Conservation (phyloP, 2,888 invertebrate species). For the Acleris laterana region DNA sequence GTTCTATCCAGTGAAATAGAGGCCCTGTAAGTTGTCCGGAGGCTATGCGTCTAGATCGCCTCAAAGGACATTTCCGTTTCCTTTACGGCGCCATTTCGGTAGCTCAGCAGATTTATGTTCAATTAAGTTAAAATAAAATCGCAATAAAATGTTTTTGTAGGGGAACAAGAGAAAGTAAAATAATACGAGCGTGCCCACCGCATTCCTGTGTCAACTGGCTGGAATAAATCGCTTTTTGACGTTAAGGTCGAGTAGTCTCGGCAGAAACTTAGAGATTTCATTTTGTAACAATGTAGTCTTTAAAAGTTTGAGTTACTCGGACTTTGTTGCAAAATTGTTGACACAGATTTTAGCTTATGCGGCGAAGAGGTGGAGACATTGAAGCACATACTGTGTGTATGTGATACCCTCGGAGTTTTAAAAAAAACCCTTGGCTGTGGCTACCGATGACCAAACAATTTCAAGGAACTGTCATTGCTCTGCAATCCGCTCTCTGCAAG, state of each 20-base stretch:
- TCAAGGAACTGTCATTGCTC: no score
- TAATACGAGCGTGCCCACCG: slow-evolving; percentile 9
- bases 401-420: no score
- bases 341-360: no score
- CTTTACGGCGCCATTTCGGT: slow-evolving; percentile 15
- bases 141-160: slow-evolving; percentile 24
- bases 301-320: neutral
- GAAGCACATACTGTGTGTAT: no score
- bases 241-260: slow-evolving; percentile 1
- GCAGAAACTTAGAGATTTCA: slow-evolving; percentile 12
- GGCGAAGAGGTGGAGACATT: no score
- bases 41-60: slow-evolving; percentile 10
- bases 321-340: no score
- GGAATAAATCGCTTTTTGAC: slow-evolving; percentile 32
- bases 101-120: slow-evolving; percentile 25
- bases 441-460: no score
- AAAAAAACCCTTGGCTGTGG: no score
- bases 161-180: slow-evolving; percentile 19
- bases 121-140: slow-evolving; percentile 34
- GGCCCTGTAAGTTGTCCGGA: neutral
- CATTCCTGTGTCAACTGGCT: slow-evolving; percentile 26
- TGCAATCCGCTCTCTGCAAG: no score
- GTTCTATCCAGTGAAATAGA: no score
- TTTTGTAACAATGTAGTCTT: slow-evolving; percentile 11
- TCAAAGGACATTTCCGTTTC: slow-evolving; percentile 17